phyloP scores from a whole-genome alignment of 2,113 vertebrate species.

The Hippocampus comes region DNA sequence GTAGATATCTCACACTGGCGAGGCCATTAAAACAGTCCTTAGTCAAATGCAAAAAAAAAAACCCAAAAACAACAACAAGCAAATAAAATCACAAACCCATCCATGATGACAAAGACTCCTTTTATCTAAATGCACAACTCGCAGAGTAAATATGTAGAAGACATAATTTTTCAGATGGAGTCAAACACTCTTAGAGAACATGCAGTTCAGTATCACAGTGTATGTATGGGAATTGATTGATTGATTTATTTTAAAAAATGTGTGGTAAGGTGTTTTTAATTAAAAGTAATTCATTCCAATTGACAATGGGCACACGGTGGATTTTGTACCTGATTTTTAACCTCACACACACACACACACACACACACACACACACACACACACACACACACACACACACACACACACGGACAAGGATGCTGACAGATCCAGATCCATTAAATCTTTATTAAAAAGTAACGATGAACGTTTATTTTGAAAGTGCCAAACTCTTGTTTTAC shows the following conservation, averaged over 20 bases:
- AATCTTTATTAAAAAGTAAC: too few species aligned
- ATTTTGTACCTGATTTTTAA: too few species aligned
- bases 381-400: too few species aligned
- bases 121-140: neutral
- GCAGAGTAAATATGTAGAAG: neutral
- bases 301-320: too few species aligned
- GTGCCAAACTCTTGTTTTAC: neutral
- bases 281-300: too few species aligned
- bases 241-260: too few species aligned
- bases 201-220: neutral
- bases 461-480: neutral
- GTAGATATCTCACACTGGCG: neutral
- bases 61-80: neutral
- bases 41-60: neutral
- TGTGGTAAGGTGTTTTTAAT: too few species aligned
- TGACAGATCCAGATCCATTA: too few species aligned
- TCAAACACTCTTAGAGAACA: neutral
- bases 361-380: too few species aligned
- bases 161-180: neutral
- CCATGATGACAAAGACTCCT: conserved; percentile 5
- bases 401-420: neutral
- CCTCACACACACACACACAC: too few species aligned
- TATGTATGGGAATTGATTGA: neutral
- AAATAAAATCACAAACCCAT: neutral
- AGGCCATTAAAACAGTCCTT: neutral